These are phyloP conservation scores for Hoplostethus atlanticus DNA, from an alignment of 2,797 vertebrate genomes.

Conservation along the genomic window DNA sequence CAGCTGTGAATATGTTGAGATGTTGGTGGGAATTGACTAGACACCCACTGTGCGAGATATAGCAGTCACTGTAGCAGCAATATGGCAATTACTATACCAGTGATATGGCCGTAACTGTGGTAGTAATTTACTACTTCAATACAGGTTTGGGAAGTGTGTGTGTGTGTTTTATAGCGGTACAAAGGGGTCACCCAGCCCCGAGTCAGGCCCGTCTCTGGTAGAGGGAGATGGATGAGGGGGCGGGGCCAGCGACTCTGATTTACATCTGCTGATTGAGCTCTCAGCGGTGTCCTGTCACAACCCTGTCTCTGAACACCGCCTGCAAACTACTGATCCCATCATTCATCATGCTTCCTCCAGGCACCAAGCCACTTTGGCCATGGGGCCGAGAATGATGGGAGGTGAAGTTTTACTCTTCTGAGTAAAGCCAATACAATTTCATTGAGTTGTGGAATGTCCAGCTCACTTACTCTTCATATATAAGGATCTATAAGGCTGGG, in stretches of 20 bases:
- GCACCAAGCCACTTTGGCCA: slow-evolving; percentile 32
- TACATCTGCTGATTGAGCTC: slow-evolving; percentile 79
- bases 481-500: too few species aligned
- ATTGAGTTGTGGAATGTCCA: slow-evolving; percentile 6
- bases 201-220: slow-evolving; percentile 75
- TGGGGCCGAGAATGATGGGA: slow-evolving; percentile 57
- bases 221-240: slow-evolving; percentile 76
- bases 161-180: slow-evolving; percentile 77
- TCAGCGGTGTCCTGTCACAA: slow-evolving; percentile 61
- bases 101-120: slow-evolving; percentile 39
- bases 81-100: slow-evolving; percentile 31
- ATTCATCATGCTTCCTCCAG: slow-evolving; percentile 41
- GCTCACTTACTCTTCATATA: too few species aligned
- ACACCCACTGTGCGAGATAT: slow-evolving; percentile 16
- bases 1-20: too few species aligned
- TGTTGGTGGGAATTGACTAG: too few species aligned
- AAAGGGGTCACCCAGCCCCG: slow-evolving; percentile 88
- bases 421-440: slow-evolving; percentile 7
- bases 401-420: slow-evolving; percentile 40
- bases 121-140: slow-evolving; percentile 49
- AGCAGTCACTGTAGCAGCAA: slow-evolving; percentile 47
- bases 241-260: slow-evolving; percentile 66
- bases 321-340: slow-evolving; percentile 49
- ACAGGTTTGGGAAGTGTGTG: slow-evolving; percentile 34
- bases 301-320: slow-evolving; percentile 48